These are phyloP conservation scores for Palythoa caribaeorum DNA, from an alignment of 92 coral and sea anemone genomes.

Conservation along the genomic window DNA sequence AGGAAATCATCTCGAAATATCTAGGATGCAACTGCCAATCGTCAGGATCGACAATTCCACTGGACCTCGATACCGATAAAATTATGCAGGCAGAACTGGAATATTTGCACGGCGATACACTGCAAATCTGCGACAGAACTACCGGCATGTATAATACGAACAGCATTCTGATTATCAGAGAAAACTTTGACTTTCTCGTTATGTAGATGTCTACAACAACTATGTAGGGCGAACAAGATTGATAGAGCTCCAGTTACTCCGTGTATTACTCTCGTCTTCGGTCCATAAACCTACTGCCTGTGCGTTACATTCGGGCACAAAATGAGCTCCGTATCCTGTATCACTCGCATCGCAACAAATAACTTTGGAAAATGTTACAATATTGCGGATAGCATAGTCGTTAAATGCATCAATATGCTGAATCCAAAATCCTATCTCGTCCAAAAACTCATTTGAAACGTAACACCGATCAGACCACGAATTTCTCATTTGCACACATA, in stretches of 20 bases:
- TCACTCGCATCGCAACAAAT: constrained; percentile 13
- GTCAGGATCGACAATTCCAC: constrained; percentile 65
- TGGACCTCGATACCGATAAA: neutral
- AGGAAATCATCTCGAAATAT: constrained; percentile 36
- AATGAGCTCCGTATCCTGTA: neutral
- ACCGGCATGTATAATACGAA: constrained; percentile 30
- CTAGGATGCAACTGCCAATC: constrained; percentile 60
- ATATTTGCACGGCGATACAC: constrained; percentile 34
- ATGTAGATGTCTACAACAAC: neutral
- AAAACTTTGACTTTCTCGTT: constrained; percentile 51
- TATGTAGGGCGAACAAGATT: neutral
- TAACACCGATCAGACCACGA: neutral
- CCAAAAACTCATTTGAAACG: neutral
- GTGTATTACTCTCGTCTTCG: neutral
- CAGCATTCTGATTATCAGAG: constrained; percentile 53
- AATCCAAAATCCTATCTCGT: neutral
- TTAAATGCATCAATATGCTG: constrained; percentile 11
- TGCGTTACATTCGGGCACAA: neutral
- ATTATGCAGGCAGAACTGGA: constrained; percentile 16
- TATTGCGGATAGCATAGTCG: neutral
- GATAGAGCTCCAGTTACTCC: too few species aligned
- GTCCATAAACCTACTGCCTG: neutral
- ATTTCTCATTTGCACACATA: neutral
- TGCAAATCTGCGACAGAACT: constrained; percentile 57
- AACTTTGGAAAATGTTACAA: neutral